Evolutionary conservation across 2,888 invertebrate genomes (phyloP).

Genomic region (Erebia epiphron): DNA sequence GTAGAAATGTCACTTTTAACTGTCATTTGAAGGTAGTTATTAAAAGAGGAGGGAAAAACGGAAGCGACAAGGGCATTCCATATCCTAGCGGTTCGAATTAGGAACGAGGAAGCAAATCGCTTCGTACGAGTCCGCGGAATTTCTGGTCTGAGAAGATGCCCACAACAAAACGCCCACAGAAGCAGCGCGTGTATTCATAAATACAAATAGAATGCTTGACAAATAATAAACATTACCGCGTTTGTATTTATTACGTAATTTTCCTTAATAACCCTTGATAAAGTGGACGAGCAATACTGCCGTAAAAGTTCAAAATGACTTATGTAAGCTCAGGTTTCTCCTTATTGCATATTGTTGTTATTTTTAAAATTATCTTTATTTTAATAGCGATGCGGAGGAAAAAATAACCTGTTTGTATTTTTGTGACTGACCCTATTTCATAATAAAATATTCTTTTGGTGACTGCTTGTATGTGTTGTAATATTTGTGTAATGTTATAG

Average conservation of each 20-base stretch:
- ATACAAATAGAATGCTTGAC: neutral
- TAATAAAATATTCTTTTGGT: neutral
- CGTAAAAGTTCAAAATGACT: conserved; percentile 16
- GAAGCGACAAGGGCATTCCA: no score
- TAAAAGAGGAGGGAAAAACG: no score
- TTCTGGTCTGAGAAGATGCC: neutral
- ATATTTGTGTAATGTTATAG: neutral
- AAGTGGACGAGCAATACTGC: conserved; percentile 11
- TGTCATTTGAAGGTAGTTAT: no score
- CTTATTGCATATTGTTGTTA: conserved; percentile 13
- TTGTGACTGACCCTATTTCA: conserved; percentile 9
- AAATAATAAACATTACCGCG: conserved; percentile 2
- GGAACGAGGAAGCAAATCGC: no score
- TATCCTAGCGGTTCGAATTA: no score
- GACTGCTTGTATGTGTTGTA: neutral
- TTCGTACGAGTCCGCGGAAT: no score
- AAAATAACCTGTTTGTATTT: conserved; percentile 9
- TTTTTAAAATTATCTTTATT: conserved; percentile 11
- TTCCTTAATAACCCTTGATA: conserved; percentile 8
- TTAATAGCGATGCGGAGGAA: conserved; percentile 6
- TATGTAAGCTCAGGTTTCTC: conserved; percentile 21
- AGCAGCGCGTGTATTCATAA: neutral
- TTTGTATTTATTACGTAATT: neutral
- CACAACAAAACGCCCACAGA: neutral
- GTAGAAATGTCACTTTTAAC: no score